phyloP scores from a whole-genome alignment of 2,113 vertebrate genomes.

The Todiramphus chloris region DNA sequence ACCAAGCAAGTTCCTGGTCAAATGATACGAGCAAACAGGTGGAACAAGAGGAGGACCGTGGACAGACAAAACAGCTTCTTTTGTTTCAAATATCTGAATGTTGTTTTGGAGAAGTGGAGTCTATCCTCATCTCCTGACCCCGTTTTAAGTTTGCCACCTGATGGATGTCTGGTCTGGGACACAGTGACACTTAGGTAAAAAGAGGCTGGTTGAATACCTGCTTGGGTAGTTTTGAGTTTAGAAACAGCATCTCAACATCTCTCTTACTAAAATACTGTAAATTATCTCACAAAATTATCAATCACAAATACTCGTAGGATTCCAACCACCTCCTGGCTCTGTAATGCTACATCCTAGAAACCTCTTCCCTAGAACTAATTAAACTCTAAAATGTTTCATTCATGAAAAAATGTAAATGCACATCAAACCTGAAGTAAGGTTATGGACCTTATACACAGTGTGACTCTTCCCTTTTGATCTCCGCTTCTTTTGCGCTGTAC shows the following conservation, averaged over 20 bases:
- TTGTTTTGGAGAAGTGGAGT: not conserved
- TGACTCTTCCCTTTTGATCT: not conserved
- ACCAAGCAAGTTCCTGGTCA: not conserved
- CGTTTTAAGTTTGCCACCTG: not conserved
- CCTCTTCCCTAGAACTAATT: not conserved
- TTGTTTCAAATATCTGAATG: not conserved
- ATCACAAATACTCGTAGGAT: not conserved
- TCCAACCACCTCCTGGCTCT: not conserved
- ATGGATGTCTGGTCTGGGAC: not conserved
- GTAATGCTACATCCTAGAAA: not conserved
- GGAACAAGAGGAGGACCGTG: not conserved
- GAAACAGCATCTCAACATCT: not conserved
- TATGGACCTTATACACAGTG: not conserved
- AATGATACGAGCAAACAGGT: not conserved
- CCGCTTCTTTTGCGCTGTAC: not conserved
- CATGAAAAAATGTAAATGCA: not conserved
- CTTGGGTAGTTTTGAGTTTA: not conserved
- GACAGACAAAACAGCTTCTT: not conserved
- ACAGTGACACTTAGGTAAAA: not conserved
- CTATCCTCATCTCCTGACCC: not conserved
- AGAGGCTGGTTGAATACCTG: not conserved
- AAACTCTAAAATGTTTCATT: not conserved
- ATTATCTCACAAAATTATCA: not conserved
- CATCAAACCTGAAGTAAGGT: not conserved
- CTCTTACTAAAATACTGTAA: not conserved